phyloP scores from a whole-genome alignment of 2,113 vertebrate species.

The Cygnus atratus region DNA sequence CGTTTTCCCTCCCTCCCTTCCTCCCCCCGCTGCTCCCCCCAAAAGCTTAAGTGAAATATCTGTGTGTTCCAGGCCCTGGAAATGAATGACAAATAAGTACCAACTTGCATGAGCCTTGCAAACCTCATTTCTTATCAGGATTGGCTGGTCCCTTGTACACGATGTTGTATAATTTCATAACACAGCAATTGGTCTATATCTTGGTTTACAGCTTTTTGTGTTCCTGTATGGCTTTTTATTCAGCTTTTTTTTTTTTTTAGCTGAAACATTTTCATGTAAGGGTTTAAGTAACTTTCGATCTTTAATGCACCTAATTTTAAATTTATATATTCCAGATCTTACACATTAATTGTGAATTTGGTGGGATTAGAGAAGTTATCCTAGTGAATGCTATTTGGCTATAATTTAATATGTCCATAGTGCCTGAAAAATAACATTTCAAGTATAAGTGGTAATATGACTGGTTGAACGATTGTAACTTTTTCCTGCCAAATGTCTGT shows the following conservation, averaged over 20 bases:
- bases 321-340: not conserved
- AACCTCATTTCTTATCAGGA: not conserved
- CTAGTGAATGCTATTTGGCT: not conserved
- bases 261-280: not conserved
- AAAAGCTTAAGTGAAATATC: not conserved
- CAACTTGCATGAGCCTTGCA: not conserved
- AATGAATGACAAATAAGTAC: not conserved
- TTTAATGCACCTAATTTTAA: not conserved
- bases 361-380: not conserved
- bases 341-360: not conserved
- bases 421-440: not conserved
- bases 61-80: not conserved
- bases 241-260: not conserved
- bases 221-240: not conserved
- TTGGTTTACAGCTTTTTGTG: not conserved
- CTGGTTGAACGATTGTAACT: not conserved
- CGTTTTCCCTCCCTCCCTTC: fast-evolving
- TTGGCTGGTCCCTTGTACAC: not conserved
- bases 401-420: not conserved
- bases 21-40: too few species aligned
- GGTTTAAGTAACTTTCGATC: not conserved
- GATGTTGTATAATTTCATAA: not conserved
- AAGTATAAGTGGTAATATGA: not conserved
- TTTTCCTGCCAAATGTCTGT: not conserved
- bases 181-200: not conserved